Percentiles rank a stretch among this genome's conserved stretches.
Evolutionary conservation across 2,888 invertebrate species (phyloP).

Genomic region (Epistrophella euchroma): DNA sequence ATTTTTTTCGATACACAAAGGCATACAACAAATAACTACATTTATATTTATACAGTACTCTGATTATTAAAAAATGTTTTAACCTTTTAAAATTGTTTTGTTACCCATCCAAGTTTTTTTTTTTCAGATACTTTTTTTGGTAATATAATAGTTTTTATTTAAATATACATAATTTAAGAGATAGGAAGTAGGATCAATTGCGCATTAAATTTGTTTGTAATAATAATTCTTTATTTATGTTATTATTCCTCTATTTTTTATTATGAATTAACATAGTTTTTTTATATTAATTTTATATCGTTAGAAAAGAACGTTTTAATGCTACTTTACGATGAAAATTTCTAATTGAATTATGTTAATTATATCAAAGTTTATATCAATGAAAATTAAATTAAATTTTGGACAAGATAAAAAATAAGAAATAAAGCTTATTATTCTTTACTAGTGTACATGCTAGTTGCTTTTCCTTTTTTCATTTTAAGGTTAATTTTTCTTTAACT

Average conservation of each 20-base stretch:
- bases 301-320: constrained; percentile 58
- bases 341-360: constrained; percentile 64
- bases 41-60: constrained; percentile 30
- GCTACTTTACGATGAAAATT: constrained; percentile 60
- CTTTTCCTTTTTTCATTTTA: constrained; percentile 1
- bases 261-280: constrained; percentile 58
- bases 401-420: constrained; percentile 36
- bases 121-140: constrained; percentile 6
- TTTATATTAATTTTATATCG: constrained; percentile 50
- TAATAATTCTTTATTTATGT: constrained; percentile 67
- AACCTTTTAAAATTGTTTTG: constrained; percentile 39
- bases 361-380: constrained; percentile 47
- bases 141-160: constrained; percentile 48
- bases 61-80: constrained; percentile 30
- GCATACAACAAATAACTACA: constrained; percentile 47
- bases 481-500: constrained; percentile 10
- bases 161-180: constrained; percentile 46
- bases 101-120: constrained; percentile 31
- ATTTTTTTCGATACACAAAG: constrained; percentile 13
- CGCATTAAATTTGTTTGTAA: constrained; percentile 49
- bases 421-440: constrained; percentile 39
- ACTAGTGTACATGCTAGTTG: constrained; percentile 9
- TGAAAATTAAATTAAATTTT: constrained; percentile 61
- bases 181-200: constrained; percentile 68
- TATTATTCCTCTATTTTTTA: constrained; percentile 67